Conservation (phyloP, 2,888 invertebrate species). For the Dryobota labecula region DNA sequence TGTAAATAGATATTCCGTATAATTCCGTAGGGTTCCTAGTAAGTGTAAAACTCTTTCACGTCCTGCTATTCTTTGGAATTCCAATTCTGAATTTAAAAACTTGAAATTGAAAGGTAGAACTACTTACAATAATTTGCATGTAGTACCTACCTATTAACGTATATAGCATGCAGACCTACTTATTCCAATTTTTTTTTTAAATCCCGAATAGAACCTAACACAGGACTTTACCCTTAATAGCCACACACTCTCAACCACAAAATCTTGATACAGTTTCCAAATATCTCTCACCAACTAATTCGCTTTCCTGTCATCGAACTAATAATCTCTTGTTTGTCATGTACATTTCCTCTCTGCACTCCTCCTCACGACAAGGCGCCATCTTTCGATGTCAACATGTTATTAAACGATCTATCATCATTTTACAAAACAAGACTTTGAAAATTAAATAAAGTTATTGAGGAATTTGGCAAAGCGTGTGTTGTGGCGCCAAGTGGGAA, state of each 20-base stretch:
- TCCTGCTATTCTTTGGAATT: background rate
- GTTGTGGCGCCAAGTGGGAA: conserved; percentile 24
- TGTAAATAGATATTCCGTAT: no score
- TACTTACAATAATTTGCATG: background rate
- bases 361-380: conserved; percentile 18
- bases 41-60: background rate
- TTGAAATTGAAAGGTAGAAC: background rate
- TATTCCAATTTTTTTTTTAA: no score
- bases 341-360: background rate
- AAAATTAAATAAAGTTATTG: conserved; percentile 28
- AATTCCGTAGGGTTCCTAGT: no score
- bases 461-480: conserved; percentile 38
- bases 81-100: background rate
- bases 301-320: conserved; percentile 18
- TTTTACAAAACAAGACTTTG: conserved; percentile 24
- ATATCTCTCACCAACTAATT: conserved; percentile 7
- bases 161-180: no score
- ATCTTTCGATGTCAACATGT: conserved; percentile 33
- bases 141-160: no score
- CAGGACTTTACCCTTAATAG: background rate
- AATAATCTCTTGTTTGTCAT: conserved; percentile 37
- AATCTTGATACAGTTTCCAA: conserved; percentile 13
- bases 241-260: background rate
- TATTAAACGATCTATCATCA: conserved; percentile 24
- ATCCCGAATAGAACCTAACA: background rate